A percentile compares a stretch with the other conserved stretches of the same genome.
Conservation (phyloP, 2,113 vertebrate species). For the Picathartes gymnocephalus region DNA sequence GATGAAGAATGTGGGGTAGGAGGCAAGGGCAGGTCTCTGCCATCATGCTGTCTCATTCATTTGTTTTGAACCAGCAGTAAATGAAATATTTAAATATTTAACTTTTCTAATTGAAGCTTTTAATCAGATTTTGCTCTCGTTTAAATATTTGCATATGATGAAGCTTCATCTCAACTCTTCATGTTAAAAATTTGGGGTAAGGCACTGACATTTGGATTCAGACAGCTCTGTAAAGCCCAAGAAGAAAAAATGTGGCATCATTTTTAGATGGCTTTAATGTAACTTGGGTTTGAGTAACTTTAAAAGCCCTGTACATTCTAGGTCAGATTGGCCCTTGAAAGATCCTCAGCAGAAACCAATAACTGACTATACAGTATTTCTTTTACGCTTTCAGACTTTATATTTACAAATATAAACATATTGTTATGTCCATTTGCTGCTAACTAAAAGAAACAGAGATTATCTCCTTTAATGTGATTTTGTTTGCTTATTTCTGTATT, state of each 20-base stretch:
- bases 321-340: neutral
- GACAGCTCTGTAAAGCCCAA: neutral
- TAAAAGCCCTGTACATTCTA: neutral
- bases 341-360: neutral
- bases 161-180: neutral
- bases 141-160: neutral
- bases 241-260: neutral
- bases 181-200: neutral
- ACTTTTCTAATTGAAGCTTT: neutral
- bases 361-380: neutral
- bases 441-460: slow-evolving; percentile 47
- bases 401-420: slow-evolving; percentile 45
- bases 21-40: neutral
- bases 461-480: slow-evolving; percentile 60
- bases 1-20: neutral
- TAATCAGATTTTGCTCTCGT: neutral
- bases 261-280: neutral
- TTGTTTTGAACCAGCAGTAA: neutral
- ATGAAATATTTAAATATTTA: neutral
- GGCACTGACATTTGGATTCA: neutral
- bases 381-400: neutral
- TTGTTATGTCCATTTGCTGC: slow-evolving; percentile 11
- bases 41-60: neutral
- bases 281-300: neutral
- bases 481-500: slow-evolving; percentile 40